phyloP scores from a whole-genome alignment of 1,140 invertebrate species.

The Glomeris maerens region DNA sequence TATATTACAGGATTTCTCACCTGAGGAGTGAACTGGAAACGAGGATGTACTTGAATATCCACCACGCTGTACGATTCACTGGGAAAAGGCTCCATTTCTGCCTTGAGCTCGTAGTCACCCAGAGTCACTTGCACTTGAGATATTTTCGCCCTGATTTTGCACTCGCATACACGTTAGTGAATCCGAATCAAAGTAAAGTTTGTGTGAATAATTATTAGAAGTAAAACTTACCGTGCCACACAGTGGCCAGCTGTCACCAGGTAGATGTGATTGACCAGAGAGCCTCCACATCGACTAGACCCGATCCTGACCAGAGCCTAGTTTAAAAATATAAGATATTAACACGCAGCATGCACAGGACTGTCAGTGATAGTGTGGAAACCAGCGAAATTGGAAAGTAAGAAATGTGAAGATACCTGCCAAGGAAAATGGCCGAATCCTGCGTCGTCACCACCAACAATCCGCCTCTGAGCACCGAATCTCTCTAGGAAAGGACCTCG shows the following conservation, averaged over 20 bases:
- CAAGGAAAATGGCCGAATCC: constrained; percentile 89
- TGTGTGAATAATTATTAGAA: constrained; percentile 3
- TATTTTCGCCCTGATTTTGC: constrained; percentile 25
- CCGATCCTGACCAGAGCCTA: constrained; percentile 83
- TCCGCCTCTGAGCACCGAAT: constrained; percentile 68
- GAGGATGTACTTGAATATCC: constrained; percentile 77
- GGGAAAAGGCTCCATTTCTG: constrained; percentile 70
- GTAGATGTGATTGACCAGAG: constrained; percentile 76
- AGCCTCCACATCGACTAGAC: constrained; percentile 82
- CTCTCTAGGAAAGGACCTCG: constrained; percentile 46
- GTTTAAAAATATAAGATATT: constrained; percentile 29
- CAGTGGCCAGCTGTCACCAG: constrained; percentile 94
- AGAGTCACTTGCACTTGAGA: constrained; percentile 79
- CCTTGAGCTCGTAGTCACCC: constrained; percentile 87
- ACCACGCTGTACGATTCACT: constrained; percentile 79
- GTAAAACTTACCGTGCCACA: constrained; percentile 52
- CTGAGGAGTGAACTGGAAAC: constrained; percentile 89
- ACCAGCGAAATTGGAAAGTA: no score
- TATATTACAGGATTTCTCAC: constrained; percentile 32
- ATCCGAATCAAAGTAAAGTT: background rate
- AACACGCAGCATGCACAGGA: no score
- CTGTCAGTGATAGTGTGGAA: no score
- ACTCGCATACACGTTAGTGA: background rate
- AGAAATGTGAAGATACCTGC: no score
- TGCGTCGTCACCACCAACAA: constrained; percentile 83